These are phyloP conservation scores for Oncorhynchus kisutch DNA, from an alignment of 2,113 vertebrate species.

Conservation along the genomic window DNA sequence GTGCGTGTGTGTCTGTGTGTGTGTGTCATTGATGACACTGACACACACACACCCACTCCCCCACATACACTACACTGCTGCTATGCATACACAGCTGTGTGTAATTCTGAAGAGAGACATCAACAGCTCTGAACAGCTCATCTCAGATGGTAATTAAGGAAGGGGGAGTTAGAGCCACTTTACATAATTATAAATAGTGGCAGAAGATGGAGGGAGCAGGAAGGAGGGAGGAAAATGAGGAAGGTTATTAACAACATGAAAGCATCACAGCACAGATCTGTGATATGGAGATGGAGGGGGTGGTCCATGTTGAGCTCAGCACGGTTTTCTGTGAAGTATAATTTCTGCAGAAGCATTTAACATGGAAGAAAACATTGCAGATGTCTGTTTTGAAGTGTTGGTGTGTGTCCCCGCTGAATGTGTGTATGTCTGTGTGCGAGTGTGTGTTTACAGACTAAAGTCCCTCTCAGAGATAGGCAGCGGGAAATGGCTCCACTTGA, in stretches of 20 bases:
- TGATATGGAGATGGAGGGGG: neutral
- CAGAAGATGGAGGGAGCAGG: slow-evolving; percentile 34
- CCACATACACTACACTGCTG: slow-evolving; percentile 7
- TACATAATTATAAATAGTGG: slow-evolving; percentile 70
- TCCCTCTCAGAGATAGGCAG: no score
- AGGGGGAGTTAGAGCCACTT: slow-evolving; percentile 41
- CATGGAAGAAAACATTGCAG: neutral
- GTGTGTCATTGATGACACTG: no score
- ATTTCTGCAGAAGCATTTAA: neutral
- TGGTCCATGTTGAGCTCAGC: neutral
- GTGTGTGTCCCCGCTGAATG: no score
- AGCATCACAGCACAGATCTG: slow-evolving; percentile 36
- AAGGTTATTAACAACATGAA: slow-evolving; percentile 34
- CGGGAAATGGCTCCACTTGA: no score
- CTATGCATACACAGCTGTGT: slow-evolving; percentile 1
- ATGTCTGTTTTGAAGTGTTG: neutral
- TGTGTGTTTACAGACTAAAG: no score
- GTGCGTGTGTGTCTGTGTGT: no score
- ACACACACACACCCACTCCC: neutral
- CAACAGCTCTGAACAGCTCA: slow-evolving; percentile 52
- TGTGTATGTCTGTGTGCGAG: no score
- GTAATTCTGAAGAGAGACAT: slow-evolving; percentile 48
- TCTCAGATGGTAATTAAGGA: slow-evolving; percentile 68
- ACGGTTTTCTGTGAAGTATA: neutral
- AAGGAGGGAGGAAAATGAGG: no score